Evolutionary conservation across 2,888 invertebrate species (phyloP), one percentile per base, ranked within the genome.

Genomic region (Oxycera nigricornis): DNA sequence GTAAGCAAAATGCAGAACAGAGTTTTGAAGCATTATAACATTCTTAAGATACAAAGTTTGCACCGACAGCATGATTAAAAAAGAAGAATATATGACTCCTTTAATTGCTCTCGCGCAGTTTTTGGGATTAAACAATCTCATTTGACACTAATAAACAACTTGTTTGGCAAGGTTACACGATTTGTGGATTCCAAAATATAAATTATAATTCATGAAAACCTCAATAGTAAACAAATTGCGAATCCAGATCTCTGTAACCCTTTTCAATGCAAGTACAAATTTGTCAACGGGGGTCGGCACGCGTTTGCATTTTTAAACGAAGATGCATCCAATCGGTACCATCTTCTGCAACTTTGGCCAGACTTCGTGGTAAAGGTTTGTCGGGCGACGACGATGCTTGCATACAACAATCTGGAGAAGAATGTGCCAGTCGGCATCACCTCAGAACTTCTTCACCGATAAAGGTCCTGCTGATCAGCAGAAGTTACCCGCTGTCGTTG

Each of bases 241-340:
- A 50, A 68, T 35, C 17, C 30, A 35, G 20, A 50, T 30, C 52
- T 50, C 55, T 70, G n/a, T n/a, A 70, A 30, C 55, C 55, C 41
- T 14, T 31, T 52, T 46, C 57, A 73, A 74, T 72, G n/a, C n/a
- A 73, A 81, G 80, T 80, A 81, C 81, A 82, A 83, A 82, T 82
- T 81, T 83, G 81, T 82, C 84, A 84, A 84, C 82, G 83, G 84
- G 84, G 84, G 84, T 84, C 84, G 84, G 84, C 84, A 84, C 84
- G 84, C 84, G 84, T 82, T 74, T 73, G 6, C 28, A 73, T 74
- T 76, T 65, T 55, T 52, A 57, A 41, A 68, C 57, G 55, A 46
- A 70, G 39, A 59, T 14, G 20, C 31, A 55, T 2, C 0, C 55
- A 20, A n/a, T 24, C 2, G 55, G 11, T 55, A 4, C 55, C 22